phyloP scores from a whole-genome alignment of 2,797 vertebrate genomes.

The Coluber constrictor region DNA sequence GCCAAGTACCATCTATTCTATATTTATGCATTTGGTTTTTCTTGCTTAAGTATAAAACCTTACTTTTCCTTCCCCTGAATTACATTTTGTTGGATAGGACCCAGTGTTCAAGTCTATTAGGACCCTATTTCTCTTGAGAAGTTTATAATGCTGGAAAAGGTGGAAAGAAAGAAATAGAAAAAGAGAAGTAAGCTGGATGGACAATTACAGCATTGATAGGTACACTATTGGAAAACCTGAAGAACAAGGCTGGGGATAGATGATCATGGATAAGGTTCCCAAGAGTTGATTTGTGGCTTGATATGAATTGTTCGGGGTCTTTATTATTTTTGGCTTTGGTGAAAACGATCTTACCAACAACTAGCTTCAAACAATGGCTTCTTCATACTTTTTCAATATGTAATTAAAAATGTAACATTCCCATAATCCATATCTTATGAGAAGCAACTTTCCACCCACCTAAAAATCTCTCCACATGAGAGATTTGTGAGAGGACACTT shows the following conservation, averaged over 20 bases:
- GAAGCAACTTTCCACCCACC: background rate
- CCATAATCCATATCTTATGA: background rate
- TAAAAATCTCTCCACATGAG: slow-evolving; percentile 19
- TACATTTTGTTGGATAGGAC: background rate
- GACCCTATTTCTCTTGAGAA: background rate
- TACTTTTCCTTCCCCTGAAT: background rate
- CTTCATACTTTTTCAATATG: background rate
- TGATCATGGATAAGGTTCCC: background rate
- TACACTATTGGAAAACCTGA: background rate
- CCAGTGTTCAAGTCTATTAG: background rate
- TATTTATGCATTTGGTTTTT: background rate
- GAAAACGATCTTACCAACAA: background rate
- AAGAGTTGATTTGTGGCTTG: background rate
- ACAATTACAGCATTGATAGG: background rate
- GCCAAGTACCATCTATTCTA: background rate
- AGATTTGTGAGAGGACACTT: slow-evolving; percentile 13
- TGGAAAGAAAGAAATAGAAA: background rate
- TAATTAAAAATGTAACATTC: background rate
- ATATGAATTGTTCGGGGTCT: background rate
- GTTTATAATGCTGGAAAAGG: background rate
- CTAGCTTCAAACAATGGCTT: background rate
- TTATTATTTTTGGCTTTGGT: background rate
- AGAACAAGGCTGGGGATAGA: background rate
- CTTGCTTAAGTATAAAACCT: background rate
- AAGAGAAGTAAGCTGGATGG: background rate